Percentiles rank a stretch among this genome's conserved stretches.
Evolutionary conservation across 2,888 invertebrate species (phyloP).

Genomic region (Ophion obscuratus): DNA sequence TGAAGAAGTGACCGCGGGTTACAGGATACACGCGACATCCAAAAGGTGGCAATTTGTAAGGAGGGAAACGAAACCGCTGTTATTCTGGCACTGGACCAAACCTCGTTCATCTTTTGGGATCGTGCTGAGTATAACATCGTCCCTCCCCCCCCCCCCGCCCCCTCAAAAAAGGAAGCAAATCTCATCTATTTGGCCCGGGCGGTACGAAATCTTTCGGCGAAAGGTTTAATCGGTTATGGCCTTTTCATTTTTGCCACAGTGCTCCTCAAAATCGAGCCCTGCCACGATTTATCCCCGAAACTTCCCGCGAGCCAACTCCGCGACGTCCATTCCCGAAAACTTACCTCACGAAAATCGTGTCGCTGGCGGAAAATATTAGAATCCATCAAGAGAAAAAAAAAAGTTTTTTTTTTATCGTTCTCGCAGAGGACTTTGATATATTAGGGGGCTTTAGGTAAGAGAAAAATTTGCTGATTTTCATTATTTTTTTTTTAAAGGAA

Average conservation of each 20-base stretch:
- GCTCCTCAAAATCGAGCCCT: not conserved
- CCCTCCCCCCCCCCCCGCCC: not conserved
- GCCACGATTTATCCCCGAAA: not conserved
- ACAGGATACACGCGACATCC: slow-evolving; percentile 11
- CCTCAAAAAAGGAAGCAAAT: slow-evolving; percentile 2
- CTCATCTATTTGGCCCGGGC: not conserved
- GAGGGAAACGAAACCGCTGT: slow-evolving; percentile 46
- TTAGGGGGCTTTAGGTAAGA: not conserved
- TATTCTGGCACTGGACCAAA: slow-evolving; percentile 61
- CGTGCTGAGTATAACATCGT: slow-evolving; percentile 29
- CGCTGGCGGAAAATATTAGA: not conserved
- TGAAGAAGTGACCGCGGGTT: not conserved
- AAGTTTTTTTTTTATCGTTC: not conserved
- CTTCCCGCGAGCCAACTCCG: not conserved
- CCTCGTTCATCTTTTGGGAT: slow-evolving; percentile 42
- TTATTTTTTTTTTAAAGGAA: too few relatives aligned
- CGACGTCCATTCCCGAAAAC: too few relatives aligned
- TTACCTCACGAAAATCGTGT: slow-evolving; percentile 15
- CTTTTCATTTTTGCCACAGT: not conserved
- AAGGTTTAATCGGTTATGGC: not conserved
- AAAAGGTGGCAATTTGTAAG: slow-evolving; percentile 65
- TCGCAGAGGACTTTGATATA: slow-evolving; percentile 60
- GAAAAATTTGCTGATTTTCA: too few relatives aligned
- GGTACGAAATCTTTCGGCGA: not conserved
- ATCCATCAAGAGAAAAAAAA: slow-evolving; percentile 12